Evolutionary conservation across 2,797 vertebrate species (phyloP), one percentile per base, ranked within the genome.

Genomic region (Syngnathus rostellatus): DNA sequence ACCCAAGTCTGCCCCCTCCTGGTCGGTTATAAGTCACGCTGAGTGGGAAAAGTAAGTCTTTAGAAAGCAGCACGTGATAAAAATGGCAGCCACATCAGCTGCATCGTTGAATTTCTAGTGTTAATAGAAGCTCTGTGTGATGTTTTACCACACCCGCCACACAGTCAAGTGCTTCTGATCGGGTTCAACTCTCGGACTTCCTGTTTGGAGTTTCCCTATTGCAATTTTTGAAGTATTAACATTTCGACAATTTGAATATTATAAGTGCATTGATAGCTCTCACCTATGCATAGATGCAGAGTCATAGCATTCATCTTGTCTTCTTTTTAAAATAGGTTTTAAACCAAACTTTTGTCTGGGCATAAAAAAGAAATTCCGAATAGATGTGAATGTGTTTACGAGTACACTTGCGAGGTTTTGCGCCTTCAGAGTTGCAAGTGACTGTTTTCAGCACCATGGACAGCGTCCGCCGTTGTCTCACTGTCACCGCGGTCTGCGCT

Each of bases 381-480:
- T 31, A 31, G 31, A 31, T 31, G 31, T 31, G 31, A 31, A 31
- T 31, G 31, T 31, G 31, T 31, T 31, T 31, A 31, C 31, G 19
- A 21, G n/a, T 8, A 53, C 21, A 55, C 23, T 9, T n/a, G 50
- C 19, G 19, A 51, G 48, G 10, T 51, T 37, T 57, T 16, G 14
- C 3, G 6, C 2, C 23, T 14, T 25, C 12, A 10, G 10, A 3
- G 8, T 21, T 31, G n/a, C 7, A 51, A 1, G 0, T 23, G 51
- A n/a, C 19, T 37, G 54, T 17, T 72, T 86, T 88, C 85, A 89
- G 88, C 77, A 89, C 87, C 81, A 6, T 48, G 82, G 87, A 86
- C 80, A 90, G 86, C 70, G 62, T 69, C 50, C 63, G 54, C 67
- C 62, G 71, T 69, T 68, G 45, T 59, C 25, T 1, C 8, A 8